Evolutionary conservation across 1,140 invertebrate genomes (phyloP), one percentile per base, ranked within the genome.

Genomic region (Drosophila pruinosa): DNA sequence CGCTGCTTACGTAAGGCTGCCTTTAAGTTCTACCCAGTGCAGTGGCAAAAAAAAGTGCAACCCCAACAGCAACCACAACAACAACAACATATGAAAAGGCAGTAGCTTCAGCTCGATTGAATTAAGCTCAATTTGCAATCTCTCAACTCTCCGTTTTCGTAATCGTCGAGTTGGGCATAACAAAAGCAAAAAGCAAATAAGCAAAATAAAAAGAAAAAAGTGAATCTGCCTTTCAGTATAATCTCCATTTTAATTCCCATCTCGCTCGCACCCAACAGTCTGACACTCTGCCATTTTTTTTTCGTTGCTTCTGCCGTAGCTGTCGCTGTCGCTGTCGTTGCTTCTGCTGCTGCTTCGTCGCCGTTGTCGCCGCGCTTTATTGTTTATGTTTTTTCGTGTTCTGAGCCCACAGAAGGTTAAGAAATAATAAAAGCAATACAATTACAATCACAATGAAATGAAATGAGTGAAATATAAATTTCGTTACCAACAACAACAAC

Each of bases 401-500:
- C 80, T 85, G 78, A 77, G 78, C 78, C 64, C 59, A 21, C 65
- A 75, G 79, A 78, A 74, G 77, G 76, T 72, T 83, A 83, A 78
- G 69, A 77, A 70, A 78, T 78, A 78, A 78, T 74, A 81, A 81
- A 81, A 82, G 78, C 78, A 81, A 80, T 78, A 76, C 75, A 68
- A 68, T 58, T 50, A 59, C 64, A 56, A 64, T 79, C 68, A 62
- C 78, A 79, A 82, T 81, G 78, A 77, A 78, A 72, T 82, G 80
- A 63, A 85, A 81, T 83, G 82, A 86, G 82, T 88, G 81, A 86
- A 86, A 88, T 78, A 86, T 81, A 88, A 88, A 86, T 86, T 88
- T 86, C 77, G 77, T 81, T 86, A 68, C 86, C 77, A 67, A 52
- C 62, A 72, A 59, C 61, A 75, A 45, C 56, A 73, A 53, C 43